Percentiles rank a stretch among this genome's conserved stretches.
Evolutionary conservation across 1,140 invertebrate genomes (phyloP).

Genomic region (Bacillus rossius): DNA sequence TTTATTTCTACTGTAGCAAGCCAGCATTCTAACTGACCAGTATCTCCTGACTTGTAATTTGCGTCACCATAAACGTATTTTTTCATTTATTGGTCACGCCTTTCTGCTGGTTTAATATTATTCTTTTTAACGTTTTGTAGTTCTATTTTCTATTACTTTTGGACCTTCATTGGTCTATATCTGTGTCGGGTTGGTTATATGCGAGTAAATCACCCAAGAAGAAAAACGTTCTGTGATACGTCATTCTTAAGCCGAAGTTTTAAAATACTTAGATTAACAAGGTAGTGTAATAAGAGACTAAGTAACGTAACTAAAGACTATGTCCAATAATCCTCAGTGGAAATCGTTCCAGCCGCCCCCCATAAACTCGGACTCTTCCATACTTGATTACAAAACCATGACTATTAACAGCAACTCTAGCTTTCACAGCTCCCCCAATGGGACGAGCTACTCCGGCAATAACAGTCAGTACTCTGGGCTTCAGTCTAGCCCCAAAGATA

Average conservation of each 20-base stretch:
- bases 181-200: neutral
- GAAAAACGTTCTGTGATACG: slow-evolving; percentile 31
- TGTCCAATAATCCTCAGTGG: slow-evolving; percentile 89
- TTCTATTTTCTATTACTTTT: too few species aligned
- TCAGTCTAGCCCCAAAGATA: slow-evolving; percentile 21
- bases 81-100: too few species aligned
- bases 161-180: slow-evolving; percentile 1
- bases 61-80: neutral
- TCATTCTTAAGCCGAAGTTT: slow-evolving; percentile 16
- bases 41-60: neutral
- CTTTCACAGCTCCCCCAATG: slow-evolving; percentile 40
- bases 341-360: slow-evolving; percentile 84
- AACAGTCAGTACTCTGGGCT: slow-evolving; percentile 16
- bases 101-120: too few species aligned
- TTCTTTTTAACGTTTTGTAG: slow-evolving; percentile 18
- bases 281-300: neutral
- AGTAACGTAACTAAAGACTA: slow-evolving; percentile 36
- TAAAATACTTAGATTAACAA: slow-evolving; percentile 8
- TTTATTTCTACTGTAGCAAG: slow-evolving; percentile 21
- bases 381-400: slow-evolving; percentile 65
- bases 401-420: slow-evolving; percentile 43
- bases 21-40: slow-evolving; percentile 7
- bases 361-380: slow-evolving; percentile 64
- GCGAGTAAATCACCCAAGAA: slow-evolving; percentile 13
- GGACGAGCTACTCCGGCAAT: slow-evolving; percentile 23